Evolutionary conservation across 2,797 vertebrate genomes (phyloP), one percentile per base, ranked within the genome.

Genomic region (Heterohyrax brucei): DNA sequence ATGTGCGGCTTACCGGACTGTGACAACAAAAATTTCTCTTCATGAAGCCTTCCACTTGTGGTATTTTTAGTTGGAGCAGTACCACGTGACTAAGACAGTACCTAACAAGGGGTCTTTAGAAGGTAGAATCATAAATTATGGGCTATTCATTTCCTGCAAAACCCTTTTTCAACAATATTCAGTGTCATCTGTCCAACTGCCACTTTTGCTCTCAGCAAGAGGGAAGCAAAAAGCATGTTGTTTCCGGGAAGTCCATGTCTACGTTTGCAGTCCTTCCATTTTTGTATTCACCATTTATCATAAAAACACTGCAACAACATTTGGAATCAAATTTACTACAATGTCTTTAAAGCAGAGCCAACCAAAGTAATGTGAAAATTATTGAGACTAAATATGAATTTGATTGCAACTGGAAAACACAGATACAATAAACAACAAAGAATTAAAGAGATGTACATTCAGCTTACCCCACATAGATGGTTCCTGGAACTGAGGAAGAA

Each of bases 41-140:
- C 39, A 39, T 39, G 39, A 39, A 39, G 39, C 39, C 39, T 39
- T 39, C 39, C 39, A 39, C 39, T 39, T 39, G 39, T 39, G 39
- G 39, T 39, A 39, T 39, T 39, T 39, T 39, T 39, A 39, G 39
- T 39, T 39, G 39, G 39, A 39, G 39, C 39, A 39, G 39, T 39
- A 39, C 39, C 39, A 39, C 3, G 39, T 39, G 39, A 39, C 39
- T 39, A 39, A 39, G 39, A 39, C 39, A 39, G 39, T 39, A 39
- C 39, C 87, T 89, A 97, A 94, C 33, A 87, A 94, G 77, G 64
- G 50, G 85, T 94, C 68, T 89, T 96, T 89, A 86, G 86, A 28
- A 61, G 21, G 48, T 28, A 90, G 50, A 94, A 95, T 82, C 33
- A 94, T 79, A 90, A 82, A 92, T 82, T 90, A 70, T 88, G 73